A percentile compares a stretch with the other conserved stretches of the same genome.
Evolutionary conservation across 2,113 vertebrate genomes (phyloP).

Genomic region (Theristicus caerulescens): DNA sequence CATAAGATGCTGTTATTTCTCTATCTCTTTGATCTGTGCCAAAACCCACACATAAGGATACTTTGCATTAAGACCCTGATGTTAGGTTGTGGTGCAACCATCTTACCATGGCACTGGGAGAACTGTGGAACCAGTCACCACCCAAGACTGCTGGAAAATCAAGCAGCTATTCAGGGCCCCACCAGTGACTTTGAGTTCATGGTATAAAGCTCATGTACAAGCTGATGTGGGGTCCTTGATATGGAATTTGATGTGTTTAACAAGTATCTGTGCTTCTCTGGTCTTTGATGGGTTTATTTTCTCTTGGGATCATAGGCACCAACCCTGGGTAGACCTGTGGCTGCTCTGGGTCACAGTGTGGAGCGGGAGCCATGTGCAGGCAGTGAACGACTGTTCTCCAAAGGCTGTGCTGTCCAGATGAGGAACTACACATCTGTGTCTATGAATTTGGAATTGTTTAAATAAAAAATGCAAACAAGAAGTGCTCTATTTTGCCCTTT

Average conservation of each 20-base stretch:
- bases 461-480: neutral
- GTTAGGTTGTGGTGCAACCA: neutral
- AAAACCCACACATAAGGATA: neutral
- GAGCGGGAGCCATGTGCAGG: neutral
- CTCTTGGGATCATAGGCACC: neutral
- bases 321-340: neutral
- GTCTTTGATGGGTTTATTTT: neutral
- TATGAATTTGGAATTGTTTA: neutral
- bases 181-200: neutral
- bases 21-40: neutral
- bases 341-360: neutral
- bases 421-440: neutral
- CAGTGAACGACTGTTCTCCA: rapidly evolving
- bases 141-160: neutral
- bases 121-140: neutral
- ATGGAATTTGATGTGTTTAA: neutral
- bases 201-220: rapidly evolving
- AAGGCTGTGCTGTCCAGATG: neutral
- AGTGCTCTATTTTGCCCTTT: neutral
- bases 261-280: neutral
- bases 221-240: neutral
- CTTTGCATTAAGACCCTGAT: neutral
- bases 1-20: neutral
- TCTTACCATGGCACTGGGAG: neutral
- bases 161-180: neutral